A percentile compares a stretch with the other conserved stretches of the same genome.
Conservation (phyloP, 2,888 invertebrate genomes). For the Halictus ligatus region DNA sequence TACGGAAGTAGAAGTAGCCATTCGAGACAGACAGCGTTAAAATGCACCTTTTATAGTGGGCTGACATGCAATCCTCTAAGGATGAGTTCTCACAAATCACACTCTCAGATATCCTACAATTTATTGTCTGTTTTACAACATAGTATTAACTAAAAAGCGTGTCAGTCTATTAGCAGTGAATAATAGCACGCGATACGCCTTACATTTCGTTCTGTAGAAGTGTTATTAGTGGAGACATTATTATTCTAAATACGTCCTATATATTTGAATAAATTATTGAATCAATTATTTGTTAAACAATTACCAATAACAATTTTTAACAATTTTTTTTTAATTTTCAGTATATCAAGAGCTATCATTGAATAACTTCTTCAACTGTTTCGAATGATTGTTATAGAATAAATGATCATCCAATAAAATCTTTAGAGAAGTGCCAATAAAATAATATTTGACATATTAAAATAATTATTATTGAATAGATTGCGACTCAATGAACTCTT, state of each 20-base stretch:
- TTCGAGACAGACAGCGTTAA: constrained; percentile 12
- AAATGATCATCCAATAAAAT: too few species aligned
- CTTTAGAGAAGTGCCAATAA: too few species aligned
- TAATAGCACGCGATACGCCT: neutral
- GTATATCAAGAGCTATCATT: too few species aligned
- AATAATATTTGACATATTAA: neutral
- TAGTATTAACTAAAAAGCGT: neutral
- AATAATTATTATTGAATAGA: neutral
- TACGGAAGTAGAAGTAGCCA: constrained; percentile 7
- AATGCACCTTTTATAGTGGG: neutral
- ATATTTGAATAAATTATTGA: neutral
- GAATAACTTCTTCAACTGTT: too few species aligned
- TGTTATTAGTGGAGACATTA: neutral
- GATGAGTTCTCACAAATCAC: constrained; percentile 1
- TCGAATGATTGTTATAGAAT: too few species aligned
- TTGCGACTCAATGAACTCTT: neutral
- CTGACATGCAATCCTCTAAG: neutral
- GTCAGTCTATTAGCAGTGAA: neutral
- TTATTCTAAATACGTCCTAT: too few species aligned
- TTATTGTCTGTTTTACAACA: constrained; percentile 1
- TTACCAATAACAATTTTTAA: too few species aligned
- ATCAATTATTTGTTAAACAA: neutral
- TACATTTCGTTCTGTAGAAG: neutral
- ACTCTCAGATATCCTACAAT: neutral
- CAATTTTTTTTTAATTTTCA: too few species aligned